Evolutionary conservation across 1,140 invertebrate species (phyloP), one percentile per base, ranked within the genome.

Genomic region (Temnothorax curvispinosus): DNA sequence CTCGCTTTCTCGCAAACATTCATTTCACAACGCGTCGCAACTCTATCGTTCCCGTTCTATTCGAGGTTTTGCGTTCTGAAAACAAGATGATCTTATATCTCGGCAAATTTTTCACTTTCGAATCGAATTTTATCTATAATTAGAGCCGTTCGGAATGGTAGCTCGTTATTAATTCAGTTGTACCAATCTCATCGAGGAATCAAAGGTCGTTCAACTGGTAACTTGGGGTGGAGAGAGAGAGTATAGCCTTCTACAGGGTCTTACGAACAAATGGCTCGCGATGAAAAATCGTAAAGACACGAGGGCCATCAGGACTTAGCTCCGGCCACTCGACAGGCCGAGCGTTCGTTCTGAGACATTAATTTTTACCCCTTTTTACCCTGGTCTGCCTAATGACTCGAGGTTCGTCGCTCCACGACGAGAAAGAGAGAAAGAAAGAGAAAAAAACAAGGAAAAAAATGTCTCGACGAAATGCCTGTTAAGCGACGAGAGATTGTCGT

Each of bases 261-360:
- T 74, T 38, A 62, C 84, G 84, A 87, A 90, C 92, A 95, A 95
- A 95, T 94, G 94, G 91, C 90, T 94, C 92, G 92, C 91, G 88
- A 93, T 93, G 94, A 94, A 94, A 94, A 95, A 95, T 95, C 93
- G 90, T 94, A 94, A 94, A 95, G 93, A 92, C 92, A 86, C 93
- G 90, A 89, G 88, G 67, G 87, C 78, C 91, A 91, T 91, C 90
- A 85, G 69, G 85, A 90, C 88, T 92, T 88, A 62, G 85, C 86
- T 86, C 64, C 50, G 80, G 85, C 86, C 85, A 90, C 90, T 87
- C 88, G 90, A 85, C 89, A 75, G 75, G 88, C 88, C 89, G 92
- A 93, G 92, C 92, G 93, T 95, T 95, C 94, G 94, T 95, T 95
- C 95, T 94, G 93, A 95, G 94, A 95, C 94, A 95, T 95, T 95